Evolutionary conservation across 2,797 vertebrate genomes (phyloP).

Genomic region (Oryzias dopingdopingensis): DNA sequence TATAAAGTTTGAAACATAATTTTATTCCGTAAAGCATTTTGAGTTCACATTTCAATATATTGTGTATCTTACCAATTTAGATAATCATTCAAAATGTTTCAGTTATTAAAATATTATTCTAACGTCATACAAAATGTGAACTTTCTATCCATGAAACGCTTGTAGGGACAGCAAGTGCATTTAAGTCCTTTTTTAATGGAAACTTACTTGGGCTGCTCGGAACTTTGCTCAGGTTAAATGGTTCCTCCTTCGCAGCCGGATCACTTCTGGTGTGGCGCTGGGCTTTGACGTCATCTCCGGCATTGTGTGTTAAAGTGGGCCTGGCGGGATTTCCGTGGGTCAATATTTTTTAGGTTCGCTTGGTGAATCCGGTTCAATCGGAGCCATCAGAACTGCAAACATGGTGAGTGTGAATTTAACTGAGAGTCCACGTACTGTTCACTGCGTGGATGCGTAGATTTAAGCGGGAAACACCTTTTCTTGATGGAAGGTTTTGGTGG

Average conservation of each 20-base stretch:
- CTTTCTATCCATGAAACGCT: too few relatives aligned
- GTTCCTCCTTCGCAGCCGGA: not conserved
- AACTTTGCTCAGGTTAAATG: slow-evolving; percentile 1
- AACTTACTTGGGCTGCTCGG: not conserved
- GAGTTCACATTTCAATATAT: too few relatives aligned
- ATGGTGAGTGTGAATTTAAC: slow-evolving; percentile 69
- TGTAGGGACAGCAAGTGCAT: too few relatives aligned
- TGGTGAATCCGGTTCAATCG: slow-evolving; percentile 74
- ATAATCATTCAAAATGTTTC: too few relatives aligned
- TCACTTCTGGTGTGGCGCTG: not conserved
- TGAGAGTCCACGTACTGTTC: fast-evolving
- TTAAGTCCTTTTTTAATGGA: too few relatives aligned
- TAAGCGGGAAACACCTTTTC: not conserved
- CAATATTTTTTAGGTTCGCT: slow-evolving; percentile 71
- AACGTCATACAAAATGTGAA: too few relatives aligned
- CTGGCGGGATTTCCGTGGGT: slow-evolving; percentile 57
- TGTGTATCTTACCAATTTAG: too few relatives aligned
- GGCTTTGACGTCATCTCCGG: slow-evolving; percentile 57
- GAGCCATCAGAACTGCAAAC: slow-evolving; percentile 76
- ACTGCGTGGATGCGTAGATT: fast-evolving
- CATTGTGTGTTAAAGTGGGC: slow-evolving; percentile 51
- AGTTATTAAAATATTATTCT: too few relatives aligned
- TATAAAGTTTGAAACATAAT: too few relatives aligned
- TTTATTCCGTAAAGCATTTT: too few relatives aligned
- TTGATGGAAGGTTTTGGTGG: slow-evolving; percentile 20